Conservation (phyloP, 1,140 invertebrate genomes). For the Tenebrio molitor region DNA sequence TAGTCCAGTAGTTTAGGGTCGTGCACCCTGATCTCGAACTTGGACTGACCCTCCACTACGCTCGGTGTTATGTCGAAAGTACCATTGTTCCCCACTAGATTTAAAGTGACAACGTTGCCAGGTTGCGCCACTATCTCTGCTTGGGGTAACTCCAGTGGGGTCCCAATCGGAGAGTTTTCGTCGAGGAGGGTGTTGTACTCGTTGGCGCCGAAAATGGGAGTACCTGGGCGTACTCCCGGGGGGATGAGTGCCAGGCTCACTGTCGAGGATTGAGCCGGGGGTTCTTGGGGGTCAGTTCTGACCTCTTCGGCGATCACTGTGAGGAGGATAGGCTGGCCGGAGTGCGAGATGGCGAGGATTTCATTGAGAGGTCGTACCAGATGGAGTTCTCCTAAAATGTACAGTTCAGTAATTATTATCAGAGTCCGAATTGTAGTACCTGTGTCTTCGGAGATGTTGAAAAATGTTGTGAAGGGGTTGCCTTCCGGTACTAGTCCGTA, state of each 20-base stretch:
- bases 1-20: constrained; percentile 87
- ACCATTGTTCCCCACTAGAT: constrained; percentile 84
- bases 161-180: constrained; percentile 87
- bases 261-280: constrained; percentile 81
- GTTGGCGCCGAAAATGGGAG: constrained; percentile 59
- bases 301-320: constrained; percentile 89
- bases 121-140: constrained; percentile 71
- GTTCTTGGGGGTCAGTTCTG: constrained; percentile 74
- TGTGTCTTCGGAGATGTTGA: constrained; percentile 85
- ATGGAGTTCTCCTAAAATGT: constrained; percentile 84
- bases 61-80: constrained; percentile 90
- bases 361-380: constrained; percentile 81
- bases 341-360: constrained; percentile 81
- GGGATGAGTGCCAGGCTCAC: constrained; percentile 85
- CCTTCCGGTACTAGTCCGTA: constrained; percentile 87
- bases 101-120: constrained; percentile 87
- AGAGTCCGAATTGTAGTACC: too few species aligned
- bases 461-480: constrained; percentile 86
- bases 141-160: constrained; percentile 78
- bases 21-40: constrained; percentile 86
- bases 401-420: too few species aligned
- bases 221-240: constrained; percentile 57
- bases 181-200: constrained; percentile 73
- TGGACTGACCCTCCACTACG: constrained; percentile 83
- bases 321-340: constrained; percentile 83